Evolutionary conservation across 2,888 invertebrate species (phyloP).

Genomic region (Glyphotaelius pellucidus): DNA sequence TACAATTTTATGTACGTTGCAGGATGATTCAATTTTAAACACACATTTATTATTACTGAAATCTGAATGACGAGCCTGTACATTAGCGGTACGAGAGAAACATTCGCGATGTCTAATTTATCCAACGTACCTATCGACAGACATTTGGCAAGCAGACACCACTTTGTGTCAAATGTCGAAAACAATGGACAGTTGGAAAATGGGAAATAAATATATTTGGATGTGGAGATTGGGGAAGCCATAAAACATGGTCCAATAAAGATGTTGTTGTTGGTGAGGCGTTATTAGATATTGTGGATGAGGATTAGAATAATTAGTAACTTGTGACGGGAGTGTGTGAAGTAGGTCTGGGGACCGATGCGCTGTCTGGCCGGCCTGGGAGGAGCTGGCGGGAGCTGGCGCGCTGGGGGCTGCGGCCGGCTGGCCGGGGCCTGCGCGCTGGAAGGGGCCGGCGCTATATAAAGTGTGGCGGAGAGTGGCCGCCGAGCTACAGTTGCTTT

Average conservation of each 20-base stretch:
- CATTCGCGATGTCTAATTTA: neutral
- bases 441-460: conserved; percentile 49
- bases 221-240: neutral
- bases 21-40: neutral
- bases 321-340: neutral
- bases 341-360: neutral
- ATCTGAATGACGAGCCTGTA: neutral
- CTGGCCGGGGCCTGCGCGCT: neutral
- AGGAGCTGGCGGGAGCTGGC: conserved; percentile 9
- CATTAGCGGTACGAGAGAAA: neutral
- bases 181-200: neutral
- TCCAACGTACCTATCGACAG: neutral
- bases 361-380: neutral
- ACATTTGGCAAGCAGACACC: neutral
- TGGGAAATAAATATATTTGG: neutral
- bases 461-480: conserved; percentile 49
- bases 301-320: neutral
- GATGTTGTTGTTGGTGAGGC: neutral
- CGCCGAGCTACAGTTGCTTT: conserved; percentile 57
- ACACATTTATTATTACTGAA: neutral
- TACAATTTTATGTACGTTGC: neutral
- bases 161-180: neutral
- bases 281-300: too few species aligned
- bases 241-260: neutral
- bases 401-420: neutral